These are phyloP conservation scores for Calliphora vicina DNA, from an alignment of 1,140 invertebrate species.

Conservation along the genomic window DNA sequence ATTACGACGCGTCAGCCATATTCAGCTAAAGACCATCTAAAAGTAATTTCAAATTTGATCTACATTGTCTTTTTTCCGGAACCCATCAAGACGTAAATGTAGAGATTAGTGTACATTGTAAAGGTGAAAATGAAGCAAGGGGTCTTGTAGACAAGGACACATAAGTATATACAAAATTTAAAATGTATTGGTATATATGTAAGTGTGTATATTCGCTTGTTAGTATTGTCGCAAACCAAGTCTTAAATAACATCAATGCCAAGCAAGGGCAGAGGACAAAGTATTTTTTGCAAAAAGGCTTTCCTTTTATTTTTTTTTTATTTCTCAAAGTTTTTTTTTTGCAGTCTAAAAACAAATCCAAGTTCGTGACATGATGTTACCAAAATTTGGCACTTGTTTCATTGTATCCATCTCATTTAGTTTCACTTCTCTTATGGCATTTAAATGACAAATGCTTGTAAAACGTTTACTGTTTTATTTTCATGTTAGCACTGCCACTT, in stretches of 20 bases:
- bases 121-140: too few relatives aligned
- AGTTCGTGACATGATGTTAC: constrained; percentile 26
- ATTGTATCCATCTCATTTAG: constrained; percentile 33
- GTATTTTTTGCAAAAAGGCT: background rate
- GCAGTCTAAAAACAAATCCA: background rate
- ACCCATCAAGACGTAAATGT: too few relatives aligned
- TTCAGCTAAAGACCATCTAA: too few relatives aligned
- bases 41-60: too few relatives aligned
- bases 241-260: background rate
- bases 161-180: too few relatives aligned
- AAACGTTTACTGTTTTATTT: constrained; percentile 33
- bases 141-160: too few relatives aligned
- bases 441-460: constrained; percentile 38
- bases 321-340: background rate
- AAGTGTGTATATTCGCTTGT: too few relatives aligned
- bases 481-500: background rate
- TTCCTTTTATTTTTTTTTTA: constrained; percentile 3
- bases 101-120: too few relatives aligned
- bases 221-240: background rate
- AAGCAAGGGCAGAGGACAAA: background rate
- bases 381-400: constrained; percentile 28
- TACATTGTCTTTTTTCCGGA: too few relatives aligned
- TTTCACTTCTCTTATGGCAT: constrained; percentile 33
- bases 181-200: too few relatives aligned
- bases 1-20: too few relatives aligned